A percentile compares a stretch with the other conserved stretches of the same genome.
These are phyloP conservation scores for Cotesia glomerata DNA, from an alignment of 1,140 invertebrate species.

Conservation along the genomic window DNA sequence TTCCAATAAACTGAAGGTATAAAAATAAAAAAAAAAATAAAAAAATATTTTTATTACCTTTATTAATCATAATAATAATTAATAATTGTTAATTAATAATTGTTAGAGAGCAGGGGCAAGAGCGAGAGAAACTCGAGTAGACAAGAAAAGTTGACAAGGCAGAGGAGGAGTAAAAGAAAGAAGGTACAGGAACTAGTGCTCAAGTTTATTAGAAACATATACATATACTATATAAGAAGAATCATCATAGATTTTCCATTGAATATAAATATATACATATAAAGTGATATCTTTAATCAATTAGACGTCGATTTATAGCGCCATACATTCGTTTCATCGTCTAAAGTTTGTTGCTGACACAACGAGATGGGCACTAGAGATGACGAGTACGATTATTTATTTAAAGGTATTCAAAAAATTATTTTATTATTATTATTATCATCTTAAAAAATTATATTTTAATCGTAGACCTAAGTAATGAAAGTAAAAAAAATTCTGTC, in stretches of 20 bases:
- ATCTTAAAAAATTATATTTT: background rate
- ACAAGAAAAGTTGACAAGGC: background rate
- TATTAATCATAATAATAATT: too few relatives aligned
- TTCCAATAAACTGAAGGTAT: background rate
- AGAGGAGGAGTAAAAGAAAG: constrained; percentile 10
- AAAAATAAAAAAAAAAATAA: background rate
- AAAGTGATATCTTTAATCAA: too few relatives aligned
- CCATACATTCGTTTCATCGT: constrained; percentile 18
- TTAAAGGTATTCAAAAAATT: constrained; percentile 84
- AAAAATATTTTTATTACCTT: too few relatives aligned
- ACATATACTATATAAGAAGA: background rate
- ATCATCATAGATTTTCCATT: constrained; percentile 31
- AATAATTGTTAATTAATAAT: too few relatives aligned
- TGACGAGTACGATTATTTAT: constrained; percentile 99
- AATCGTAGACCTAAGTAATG: too few relatives aligned
- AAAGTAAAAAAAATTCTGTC: too few relatives aligned
- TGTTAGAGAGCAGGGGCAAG: background rate
- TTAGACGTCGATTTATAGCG: constrained; percentile 19
- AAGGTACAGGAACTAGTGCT: constrained; percentile 14
- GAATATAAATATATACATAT: constrained; percentile 40
- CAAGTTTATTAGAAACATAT: background rate
- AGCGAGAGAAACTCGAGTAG: background rate
- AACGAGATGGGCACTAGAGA: constrained; percentile 92
- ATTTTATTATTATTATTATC: background rate
- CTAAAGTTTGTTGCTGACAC: constrained; percentile 36